A percentile compares a stretch with the other conserved stretches of the same genome.
Evolutionary conservation across 2,113 vertebrate genomes (phyloP).

Genomic region (Prochilodus magdalenae): DNA sequence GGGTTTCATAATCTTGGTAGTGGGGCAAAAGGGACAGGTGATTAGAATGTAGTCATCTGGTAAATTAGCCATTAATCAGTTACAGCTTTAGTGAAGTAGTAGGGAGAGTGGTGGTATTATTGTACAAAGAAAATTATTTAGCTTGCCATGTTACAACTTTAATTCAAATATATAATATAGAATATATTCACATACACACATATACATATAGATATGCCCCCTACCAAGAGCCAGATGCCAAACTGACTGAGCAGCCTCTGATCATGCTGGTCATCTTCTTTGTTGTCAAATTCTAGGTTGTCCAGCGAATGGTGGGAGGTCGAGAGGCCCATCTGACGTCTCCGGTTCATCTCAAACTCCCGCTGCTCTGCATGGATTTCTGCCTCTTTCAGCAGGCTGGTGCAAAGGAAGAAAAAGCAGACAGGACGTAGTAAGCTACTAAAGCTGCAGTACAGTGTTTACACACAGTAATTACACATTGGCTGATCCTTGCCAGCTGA

Average conservation of each 20-base stretch:
- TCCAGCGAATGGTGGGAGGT: conserved; percentile 96
- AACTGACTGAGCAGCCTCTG: conserved; percentile 97
- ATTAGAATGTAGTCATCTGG: not conserved
- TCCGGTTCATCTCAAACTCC: conserved; percentile 91
- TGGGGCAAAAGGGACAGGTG: not conserved
- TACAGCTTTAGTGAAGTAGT: conserved; percentile 2
- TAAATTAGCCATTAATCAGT: not conserved
- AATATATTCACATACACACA: not conserved
- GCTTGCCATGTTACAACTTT: not conserved
- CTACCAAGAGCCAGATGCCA: conserved; percentile 98
- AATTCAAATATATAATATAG: not conserved
- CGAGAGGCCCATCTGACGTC: conserved; percentile 95
- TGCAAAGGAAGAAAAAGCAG: conserved; percentile 17
- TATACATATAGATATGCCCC: conserved; percentile 17
- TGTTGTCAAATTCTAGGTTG: conserved; percentile 97
- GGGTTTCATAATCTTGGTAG: not conserved
- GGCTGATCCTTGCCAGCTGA: not conserved
- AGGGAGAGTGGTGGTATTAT: not conserved
- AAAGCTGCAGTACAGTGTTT: not conserved
- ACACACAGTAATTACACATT: not conserved
- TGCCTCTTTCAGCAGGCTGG: conserved; percentile 94
- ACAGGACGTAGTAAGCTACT: not conserved
- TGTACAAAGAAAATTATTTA: conserved; percentile 1
- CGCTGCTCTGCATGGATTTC: conserved; percentile 97
- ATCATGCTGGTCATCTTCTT: conserved; percentile 97